A percentile compares a stretch with the other conserved stretches of the same genome.
These are phyloP conservation scores for Drosophila saltans DNA, from an alignment of 1,140 invertebrate genomes.

Conservation along the genomic window DNA sequence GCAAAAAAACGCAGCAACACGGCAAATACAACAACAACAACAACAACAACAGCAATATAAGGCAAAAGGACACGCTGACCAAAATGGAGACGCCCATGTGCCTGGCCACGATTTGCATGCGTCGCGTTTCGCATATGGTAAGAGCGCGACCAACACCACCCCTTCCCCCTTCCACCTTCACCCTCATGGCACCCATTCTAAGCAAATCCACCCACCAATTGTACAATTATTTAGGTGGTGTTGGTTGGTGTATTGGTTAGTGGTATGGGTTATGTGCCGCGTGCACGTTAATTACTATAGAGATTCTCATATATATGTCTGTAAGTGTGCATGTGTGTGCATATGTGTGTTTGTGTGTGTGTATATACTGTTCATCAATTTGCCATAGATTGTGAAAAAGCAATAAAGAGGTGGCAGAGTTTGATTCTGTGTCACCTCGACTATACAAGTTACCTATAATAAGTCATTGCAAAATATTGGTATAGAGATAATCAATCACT, in stretches of 20 bases:
- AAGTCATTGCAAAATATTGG: too few relatives aligned
- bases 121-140: conserved; percentile 36
- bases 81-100: conserved; percentile 57
- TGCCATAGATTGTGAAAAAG: conserved; percentile 72
- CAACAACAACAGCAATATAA: too few relatives aligned
- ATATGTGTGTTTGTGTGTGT: conserved; percentile 22
- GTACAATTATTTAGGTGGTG: neutral
- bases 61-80: conserved; percentile 58
- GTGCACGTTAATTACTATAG: conserved; percentile 77
- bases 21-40: neutral
- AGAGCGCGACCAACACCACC: neutral
- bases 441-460: neutral
- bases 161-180: neutral
- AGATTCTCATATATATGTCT: conserved; percentile 25
- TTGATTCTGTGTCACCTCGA: neutral
- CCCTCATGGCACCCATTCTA: conserved; percentile 4
- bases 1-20: conserved; percentile 74
- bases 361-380: conserved; percentile 72
- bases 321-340: neutral
- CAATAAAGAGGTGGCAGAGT: conserved; percentile 53
- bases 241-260: neutral
- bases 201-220: neutral
- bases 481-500: too few relatives aligned
- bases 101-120: conserved; percentile 72
- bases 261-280: conserved; percentile 69